Conservation (phyloP, 2,113 vertebrate genomes). For the Erinaceus europaeus region DNA sequence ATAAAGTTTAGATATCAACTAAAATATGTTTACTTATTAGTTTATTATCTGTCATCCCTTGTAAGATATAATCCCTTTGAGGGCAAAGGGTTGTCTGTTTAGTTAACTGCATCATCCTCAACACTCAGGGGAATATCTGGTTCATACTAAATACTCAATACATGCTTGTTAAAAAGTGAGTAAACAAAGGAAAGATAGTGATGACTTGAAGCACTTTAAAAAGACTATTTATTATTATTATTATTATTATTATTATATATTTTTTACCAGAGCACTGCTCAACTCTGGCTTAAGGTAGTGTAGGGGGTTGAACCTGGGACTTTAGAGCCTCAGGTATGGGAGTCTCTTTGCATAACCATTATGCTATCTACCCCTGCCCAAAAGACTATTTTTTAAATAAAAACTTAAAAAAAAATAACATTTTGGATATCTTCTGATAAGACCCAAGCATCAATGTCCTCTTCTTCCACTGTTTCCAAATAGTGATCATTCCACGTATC, state of each 20-base stretch:
- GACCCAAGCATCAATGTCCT: not conserved
- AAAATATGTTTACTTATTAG: no score
- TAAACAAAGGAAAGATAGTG: not conserved
- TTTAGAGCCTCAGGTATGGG: no score
- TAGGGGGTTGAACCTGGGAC: no score
- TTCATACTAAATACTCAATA: not conserved
- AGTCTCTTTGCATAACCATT: no score
- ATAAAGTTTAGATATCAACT: no score
- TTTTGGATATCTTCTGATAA: not conserved
- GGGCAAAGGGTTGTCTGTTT: not conserved
- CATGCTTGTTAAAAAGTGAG: not conserved
- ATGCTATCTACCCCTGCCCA: no score
- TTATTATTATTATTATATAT: not conserved
- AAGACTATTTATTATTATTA: no score
- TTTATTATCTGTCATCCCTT: not conserved
- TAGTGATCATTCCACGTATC: not conserved
- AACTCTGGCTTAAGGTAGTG: no score
- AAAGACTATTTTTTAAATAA: not conserved
- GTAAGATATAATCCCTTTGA: not conserved
- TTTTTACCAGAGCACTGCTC: no score
- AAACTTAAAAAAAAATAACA: no score
- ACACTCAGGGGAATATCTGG: not conserved
- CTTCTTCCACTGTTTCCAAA: not conserved
- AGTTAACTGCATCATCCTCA: not conserved
- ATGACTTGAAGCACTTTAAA: not conserved